Percentiles rank a stretch among this genome's conserved stretches.
Evolutionary conservation across 2,797 vertebrate genomes (phyloP).

Genomic region (Myotis planiceps): DNA sequence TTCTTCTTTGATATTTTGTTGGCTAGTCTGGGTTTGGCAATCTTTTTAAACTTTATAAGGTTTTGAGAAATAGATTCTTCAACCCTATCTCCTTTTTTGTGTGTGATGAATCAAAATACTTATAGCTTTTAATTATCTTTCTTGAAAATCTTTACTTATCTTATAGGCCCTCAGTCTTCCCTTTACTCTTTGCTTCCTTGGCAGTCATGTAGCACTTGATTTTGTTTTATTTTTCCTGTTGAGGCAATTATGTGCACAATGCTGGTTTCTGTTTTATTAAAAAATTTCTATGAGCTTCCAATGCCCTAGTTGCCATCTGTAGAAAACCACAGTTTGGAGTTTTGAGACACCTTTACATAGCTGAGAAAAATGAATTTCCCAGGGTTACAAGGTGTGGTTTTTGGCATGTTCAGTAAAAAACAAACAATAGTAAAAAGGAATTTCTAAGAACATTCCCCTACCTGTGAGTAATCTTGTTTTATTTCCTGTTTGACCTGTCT

Average conservation of each 20-base stretch:
- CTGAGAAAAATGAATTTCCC: slow-evolving; percentile 29
- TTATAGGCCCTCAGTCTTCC: background rate
- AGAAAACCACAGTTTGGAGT: background rate
- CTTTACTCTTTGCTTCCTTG: background rate
- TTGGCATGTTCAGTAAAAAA: background rate
- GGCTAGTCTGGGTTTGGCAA: background rate
- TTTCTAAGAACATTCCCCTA: slow-evolving; percentile 61
- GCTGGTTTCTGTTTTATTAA: background rate
- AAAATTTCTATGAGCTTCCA: background rate
- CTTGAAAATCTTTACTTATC: background rate
- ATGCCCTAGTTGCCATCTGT: background rate
- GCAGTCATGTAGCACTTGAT: background rate
- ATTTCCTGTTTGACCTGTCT: slow-evolving; percentile 46
- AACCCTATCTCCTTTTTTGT: background rate
- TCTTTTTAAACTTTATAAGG: background rate
- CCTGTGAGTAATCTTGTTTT: slow-evolving; percentile 35
- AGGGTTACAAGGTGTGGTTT: slow-evolving; percentile 53
- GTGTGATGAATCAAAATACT: background rate
- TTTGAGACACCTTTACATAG: background rate
- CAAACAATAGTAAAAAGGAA: slow-evolving; percentile 45
- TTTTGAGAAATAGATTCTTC: background rate
- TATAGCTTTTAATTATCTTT: background rate
- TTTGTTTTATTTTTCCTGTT: background rate
- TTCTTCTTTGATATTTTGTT: background rate
- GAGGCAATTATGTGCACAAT: background rate